These are phyloP conservation scores for Drosophila subpulchrella DNA, from an alignment of 1,140 invertebrate genomes.

Conservation along the genomic window DNA sequence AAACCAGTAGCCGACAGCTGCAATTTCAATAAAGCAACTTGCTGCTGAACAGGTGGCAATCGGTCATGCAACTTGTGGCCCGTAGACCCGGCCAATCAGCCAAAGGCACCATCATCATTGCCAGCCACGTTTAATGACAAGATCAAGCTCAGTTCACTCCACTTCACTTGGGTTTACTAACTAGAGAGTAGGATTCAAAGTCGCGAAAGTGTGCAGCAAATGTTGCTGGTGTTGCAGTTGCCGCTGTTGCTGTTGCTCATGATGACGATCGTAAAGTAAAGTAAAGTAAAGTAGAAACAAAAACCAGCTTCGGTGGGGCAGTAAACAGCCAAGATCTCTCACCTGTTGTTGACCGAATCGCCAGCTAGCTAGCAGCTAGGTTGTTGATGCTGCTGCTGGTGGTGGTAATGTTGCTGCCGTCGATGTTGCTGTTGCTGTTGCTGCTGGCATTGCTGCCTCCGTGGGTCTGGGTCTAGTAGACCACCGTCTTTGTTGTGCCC, in stretches of 20 bases:
- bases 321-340: constrained; percentile 59
- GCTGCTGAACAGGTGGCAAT: constrained; percentile 48
- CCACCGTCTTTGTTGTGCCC: constrained; percentile 43
- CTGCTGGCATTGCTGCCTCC: constrained; percentile 20
- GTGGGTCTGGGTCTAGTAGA: constrained; percentile 41
- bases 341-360: constrained; percentile 54
- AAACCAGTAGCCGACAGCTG: constrained; percentile 55
- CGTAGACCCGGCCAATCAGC: constrained; percentile 62
- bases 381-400: constrained; percentile 20
- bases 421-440: constrained; percentile 38
- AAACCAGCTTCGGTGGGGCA: constrained; percentile 77
- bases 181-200: constrained; percentile 44
- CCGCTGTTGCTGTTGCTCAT: constrained; percentile 49
- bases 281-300: constrained; percentile 40
- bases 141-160: constrained; percentile 71
- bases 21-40: constrained; percentile 63
- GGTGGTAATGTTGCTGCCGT: not conserved
- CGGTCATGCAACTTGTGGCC: constrained; percentile 64
- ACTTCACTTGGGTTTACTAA: constrained; percentile 37
- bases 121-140: constrained; percentile 77
- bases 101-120: constrained; percentile 54
- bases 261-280: constrained; percentile 70
- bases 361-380: constrained; percentile 1
- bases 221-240: constrained; percentile 47
- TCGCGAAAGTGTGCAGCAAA: constrained; percentile 69